These are phyloP conservation scores for Carapus acus DNA, from an alignment of 2,797 vertebrate genomes.

Conservation along the genomic window DNA sequence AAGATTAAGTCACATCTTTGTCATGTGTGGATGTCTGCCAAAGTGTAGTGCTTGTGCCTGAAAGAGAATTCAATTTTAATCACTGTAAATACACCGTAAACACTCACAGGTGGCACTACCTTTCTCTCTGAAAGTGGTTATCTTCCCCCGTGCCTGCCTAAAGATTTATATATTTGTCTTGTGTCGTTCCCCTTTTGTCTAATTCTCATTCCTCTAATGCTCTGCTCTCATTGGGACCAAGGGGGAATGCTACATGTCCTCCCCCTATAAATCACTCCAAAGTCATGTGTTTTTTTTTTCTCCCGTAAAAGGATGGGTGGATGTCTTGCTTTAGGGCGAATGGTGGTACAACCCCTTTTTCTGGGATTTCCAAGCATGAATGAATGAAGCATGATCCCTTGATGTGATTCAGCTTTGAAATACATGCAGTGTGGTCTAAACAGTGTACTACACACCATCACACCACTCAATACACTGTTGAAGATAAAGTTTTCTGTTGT, in stretches of 20 bases:
- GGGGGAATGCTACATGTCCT: slow-evolving; percentile 39
- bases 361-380: slow-evolving; percentile 67
- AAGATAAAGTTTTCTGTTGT: not conserved
- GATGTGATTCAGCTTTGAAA: slow-evolving; percentile 62
- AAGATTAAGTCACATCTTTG: not conserved
- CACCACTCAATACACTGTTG: slow-evolving; percentile 18
- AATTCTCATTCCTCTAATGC: slow-evolving; percentile 16
- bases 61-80: not conserved
- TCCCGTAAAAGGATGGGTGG: slow-evolving; percentile 59
- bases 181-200: not conserved
- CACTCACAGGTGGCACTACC: not conserved
- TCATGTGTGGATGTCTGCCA: not conserved
- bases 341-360: slow-evolving; percentile 48
- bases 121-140: not conserved
- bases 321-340: slow-evolving; percentile 50
- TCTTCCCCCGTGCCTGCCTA: slow-evolving; percentile 1
- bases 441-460: slow-evolving; percentile 26
- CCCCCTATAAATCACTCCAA: slow-evolving; percentile 54
- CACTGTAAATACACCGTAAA: slow-evolving; percentile 1
- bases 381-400: slow-evolving; percentile 48
- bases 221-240: slow-evolving; percentile 46
- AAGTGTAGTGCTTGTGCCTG: not conserved
- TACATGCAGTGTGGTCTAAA: slow-evolving; percentile 53
- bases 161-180: slow-evolving; percentile 14
- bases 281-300: slow-evolving; percentile 58